A percentile compares a stretch with the other conserved stretches of the same genome.
phyloP scores from a whole-genome alignment of 1,140 invertebrate species.

The Leptonema lineaticorne region DNA sequence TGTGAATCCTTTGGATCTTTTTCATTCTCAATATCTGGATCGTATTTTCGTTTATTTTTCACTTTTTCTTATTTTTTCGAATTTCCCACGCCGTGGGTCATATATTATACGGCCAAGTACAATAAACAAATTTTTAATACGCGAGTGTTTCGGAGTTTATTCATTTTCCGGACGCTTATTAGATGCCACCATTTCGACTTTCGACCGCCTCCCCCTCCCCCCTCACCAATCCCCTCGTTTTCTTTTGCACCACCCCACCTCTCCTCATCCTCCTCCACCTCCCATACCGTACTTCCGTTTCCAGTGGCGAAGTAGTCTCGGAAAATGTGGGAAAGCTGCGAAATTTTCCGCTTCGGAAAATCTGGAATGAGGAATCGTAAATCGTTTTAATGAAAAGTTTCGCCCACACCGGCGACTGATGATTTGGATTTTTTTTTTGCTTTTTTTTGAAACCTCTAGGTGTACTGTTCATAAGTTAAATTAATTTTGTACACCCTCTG shows the following conservation, averaged over 20 bases:
- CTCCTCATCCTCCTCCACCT: no score
- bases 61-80: no score
- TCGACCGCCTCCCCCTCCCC: no score
- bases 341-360: constrained; percentile 4
- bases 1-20: no score
- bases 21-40: no score
- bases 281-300: no score
- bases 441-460: background rate
- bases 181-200: background rate
- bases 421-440: background rate
- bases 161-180: constrained; percentile 27
- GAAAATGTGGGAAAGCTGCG: background rate
- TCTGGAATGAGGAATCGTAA: background rate
- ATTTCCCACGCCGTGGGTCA: background rate
- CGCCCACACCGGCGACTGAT: no score
- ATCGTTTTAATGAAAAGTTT: constrained; percentile 19
- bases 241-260: no score
- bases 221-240: no score
- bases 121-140: constrained; percentile 31
- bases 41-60: no score
- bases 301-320: background rate
- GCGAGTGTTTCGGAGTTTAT: constrained; percentile 26
- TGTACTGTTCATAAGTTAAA: background rate
- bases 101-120: constrained; percentile 4
- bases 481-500: no score